Evolutionary conservation across 2,888 invertebrate species (phyloP), one percentile per base, ranked within the genome.

Genomic region (Lutraria lutraria): DNA sequence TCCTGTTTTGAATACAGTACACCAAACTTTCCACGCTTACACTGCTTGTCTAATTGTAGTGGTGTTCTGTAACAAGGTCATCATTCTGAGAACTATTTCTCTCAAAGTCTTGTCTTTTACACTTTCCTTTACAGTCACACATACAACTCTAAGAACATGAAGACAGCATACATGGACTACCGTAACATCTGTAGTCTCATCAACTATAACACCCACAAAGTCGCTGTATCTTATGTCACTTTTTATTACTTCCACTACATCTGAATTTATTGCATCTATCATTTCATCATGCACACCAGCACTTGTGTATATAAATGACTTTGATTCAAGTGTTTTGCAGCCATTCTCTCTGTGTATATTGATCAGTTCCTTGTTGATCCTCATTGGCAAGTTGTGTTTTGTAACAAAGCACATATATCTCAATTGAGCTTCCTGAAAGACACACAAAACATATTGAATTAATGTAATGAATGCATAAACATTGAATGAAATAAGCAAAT

Each of bases 111-210:
- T n/a, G n/a, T n/a, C n/a, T n/a, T n/a, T n/a, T n/a, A n/a, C n/a
- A n/a, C n/a, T n/a, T n/a, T n/a, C n/a, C n/a, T n/a, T n/a, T n/a
- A n/a, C n/a, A n/a, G n/a, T n/a, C n/a, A n/a, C n/a, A n/a, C n/a
- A n/a, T n/a, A n/a, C n/a, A n/a, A n/a, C n/a, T n/a, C n/a, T n/a
- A n/a, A n/a, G n/a, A n/a, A n/a, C n/a, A n/a, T n/a, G n/a, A n/a
- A n/a, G n/a, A n/a, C n/a, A n/a, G n/a, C n/a, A n/a, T n/a, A n/a
- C n/a, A n/a, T n/a, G n/a, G n/a, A n/a, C n/a, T 54, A 54, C 54
- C 29, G 86, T 88, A 56, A 90, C 68, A 81, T 92, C 88, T 83
- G 88, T 86, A 25, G 86, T 79, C 68, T 85, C 80, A 88, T 89
- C 79, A 56, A 88, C 56, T 10, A 89, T 89, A n/a, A 88, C 16